A percentile compares a stretch with the other conserved stretches of the same genome.
Conservation (phyloP, 2,888 invertebrate species). For the Neoscelio sp. region DNA sequence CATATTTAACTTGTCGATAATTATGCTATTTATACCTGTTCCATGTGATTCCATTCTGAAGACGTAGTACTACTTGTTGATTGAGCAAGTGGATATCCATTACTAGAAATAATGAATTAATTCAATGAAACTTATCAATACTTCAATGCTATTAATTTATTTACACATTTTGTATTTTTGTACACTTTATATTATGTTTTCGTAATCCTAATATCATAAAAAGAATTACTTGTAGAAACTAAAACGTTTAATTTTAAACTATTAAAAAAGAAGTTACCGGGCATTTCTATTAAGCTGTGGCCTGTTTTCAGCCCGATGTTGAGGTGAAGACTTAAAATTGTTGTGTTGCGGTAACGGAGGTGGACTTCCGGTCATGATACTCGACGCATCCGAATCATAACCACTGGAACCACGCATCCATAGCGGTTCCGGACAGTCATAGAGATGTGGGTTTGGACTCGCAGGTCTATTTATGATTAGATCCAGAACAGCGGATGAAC, state of each 20-base stretch:
- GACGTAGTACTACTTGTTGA: constrained; percentile 79
- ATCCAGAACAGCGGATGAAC: constrained; percentile 80
- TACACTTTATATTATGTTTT: too few relatives aligned
- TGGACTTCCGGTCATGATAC: constrained; percentile 76
- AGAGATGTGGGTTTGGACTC: constrained; percentile 74
- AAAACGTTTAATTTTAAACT: neutral
- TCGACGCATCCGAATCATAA: constrained; percentile 80
- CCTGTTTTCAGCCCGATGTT: constrained; percentile 69
- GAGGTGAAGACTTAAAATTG: constrained; percentile 74
- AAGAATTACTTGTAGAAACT: too few relatives aligned
- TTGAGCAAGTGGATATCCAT: constrained; percentile 79
- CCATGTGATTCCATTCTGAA: constrained; percentile 79
- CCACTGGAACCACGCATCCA: constrained; percentile 81
- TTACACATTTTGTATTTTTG: too few relatives aligned
- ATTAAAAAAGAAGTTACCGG: constrained; percentile 69
- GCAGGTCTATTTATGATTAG: constrained; percentile 84
- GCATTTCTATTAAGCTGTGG: constrained; percentile 73
- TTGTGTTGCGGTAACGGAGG: constrained; percentile 71
- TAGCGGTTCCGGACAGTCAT: constrained; percentile 79
- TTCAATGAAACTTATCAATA: constrained; percentile 11
- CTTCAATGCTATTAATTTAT: too few relatives aligned
- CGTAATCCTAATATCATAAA: too few relatives aligned
- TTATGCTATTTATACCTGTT: constrained; percentile 75
- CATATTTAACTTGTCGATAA: neutral
- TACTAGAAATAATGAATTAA: constrained; percentile 69